These are phyloP conservation scores for Drosophila testacea DNA, from an alignment of 2,888 invertebrate species.

Conservation along the genomic window DNA sequence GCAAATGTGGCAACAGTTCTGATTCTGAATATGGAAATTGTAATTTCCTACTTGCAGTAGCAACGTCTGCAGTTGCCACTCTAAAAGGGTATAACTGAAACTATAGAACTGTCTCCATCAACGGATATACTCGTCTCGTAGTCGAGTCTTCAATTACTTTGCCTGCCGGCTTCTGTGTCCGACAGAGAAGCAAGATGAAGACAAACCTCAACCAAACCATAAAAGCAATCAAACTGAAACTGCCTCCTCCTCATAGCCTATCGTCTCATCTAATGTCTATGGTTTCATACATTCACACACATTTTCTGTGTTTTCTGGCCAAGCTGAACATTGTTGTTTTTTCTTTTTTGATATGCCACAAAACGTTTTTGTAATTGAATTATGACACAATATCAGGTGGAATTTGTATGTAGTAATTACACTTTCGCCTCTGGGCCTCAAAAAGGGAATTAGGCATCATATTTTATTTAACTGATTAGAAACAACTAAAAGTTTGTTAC, in stretches of 20 bases:
- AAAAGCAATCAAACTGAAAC: constrained; percentile 62
- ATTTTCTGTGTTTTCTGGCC: constrained; percentile 46
- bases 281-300: constrained; percentile 30
- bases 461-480: neutral
- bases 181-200: constrained; percentile 30
- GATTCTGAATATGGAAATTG: constrained; percentile 55
- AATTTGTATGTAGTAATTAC: constrained; percentile 60
- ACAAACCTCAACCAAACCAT: constrained; percentile 40
- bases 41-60: constrained; percentile 58
- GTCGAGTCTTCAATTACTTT: constrained; percentile 42
- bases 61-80: constrained; percentile 21
- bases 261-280: constrained; percentile 3
- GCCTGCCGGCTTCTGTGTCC: constrained; percentile 24
- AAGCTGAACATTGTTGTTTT: constrained; percentile 22
- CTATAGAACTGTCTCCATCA: constrained; percentile 8
- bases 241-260: constrained; percentile 4
- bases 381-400: constrained; percentile 51
- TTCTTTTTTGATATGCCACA: constrained; percentile 34
- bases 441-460: neutral
- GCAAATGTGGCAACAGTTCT: constrained; percentile 35
- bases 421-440: constrained; percentile 34
- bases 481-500: neutral
- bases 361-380: constrained; percentile 63
- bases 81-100: constrained; percentile 13
- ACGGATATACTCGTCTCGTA: constrained; percentile 1